Evolutionary conservation across 1,140 invertebrate species (phyloP).

Genomic region (Temnothorax longispinosus): DNA sequence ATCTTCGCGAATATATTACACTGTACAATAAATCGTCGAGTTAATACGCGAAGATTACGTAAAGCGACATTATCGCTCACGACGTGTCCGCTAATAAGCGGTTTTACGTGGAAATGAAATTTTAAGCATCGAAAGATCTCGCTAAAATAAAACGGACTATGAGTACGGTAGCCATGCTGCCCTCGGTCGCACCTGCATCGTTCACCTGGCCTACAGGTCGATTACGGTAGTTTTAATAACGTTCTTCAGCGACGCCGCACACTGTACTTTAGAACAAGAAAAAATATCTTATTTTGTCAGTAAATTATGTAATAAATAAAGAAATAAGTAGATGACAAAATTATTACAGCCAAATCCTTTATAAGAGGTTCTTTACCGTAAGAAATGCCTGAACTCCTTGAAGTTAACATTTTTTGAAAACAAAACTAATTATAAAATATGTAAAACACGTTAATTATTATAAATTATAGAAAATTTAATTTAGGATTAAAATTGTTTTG

Average conservation of each 20-base stretch:
- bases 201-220: conserved; percentile 61
- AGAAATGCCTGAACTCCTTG: background rate
- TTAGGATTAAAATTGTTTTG: background rate
- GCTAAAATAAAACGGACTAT: conserved; percentile 7
- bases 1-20: conserved; percentile 23
- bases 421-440: background rate
- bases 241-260: background rate
- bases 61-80: conserved; percentile 25
- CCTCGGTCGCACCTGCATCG: conserved; percentile 64
- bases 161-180: conserved; percentile 19
- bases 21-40: conserved; percentile 26
- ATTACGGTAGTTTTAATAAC: conserved; percentile 59
- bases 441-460: background rate
- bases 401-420: background rate
- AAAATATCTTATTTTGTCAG: background rate
- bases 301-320: background rate
- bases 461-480: background rate
- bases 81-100: conserved; percentile 4
- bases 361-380: background rate
- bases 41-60: conserved; percentile 26
- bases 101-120: conserved; percentile 55
- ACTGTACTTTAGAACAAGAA: conserved; percentile 33
- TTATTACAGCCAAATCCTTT: background rate
- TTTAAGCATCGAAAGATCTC: conserved; percentile 58
- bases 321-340: background rate